Conservation (phyloP, 2,888 invertebrate species). For the Stenodera caucasica region DNA sequence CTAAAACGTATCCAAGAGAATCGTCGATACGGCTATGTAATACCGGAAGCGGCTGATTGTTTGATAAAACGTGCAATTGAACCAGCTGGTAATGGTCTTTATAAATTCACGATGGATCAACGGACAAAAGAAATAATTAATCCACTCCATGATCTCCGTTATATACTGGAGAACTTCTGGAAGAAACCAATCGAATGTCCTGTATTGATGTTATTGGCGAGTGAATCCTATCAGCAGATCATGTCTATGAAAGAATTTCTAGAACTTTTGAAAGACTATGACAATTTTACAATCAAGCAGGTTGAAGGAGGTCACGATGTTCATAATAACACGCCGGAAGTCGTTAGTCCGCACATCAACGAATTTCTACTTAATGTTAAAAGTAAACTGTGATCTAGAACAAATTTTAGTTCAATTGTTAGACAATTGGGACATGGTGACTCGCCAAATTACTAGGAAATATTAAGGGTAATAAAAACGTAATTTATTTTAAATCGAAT, state of each 20-base stretch:
- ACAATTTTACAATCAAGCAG: conserved; percentile 41
- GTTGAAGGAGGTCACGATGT: conserved; percentile 65
- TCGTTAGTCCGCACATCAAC: conserved; percentile 50
- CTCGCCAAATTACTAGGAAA: too few relatives aligned
- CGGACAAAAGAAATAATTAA: conserved; percentile 54
- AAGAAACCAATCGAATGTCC: conserved; percentile 49
- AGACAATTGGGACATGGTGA: neutral
- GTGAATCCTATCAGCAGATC: conserved; percentile 32
- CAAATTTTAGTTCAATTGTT: neutral
- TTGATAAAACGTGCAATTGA: conserved; percentile 58
- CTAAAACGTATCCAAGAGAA: conserved; percentile 56
- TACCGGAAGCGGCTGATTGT: conserved; percentile 55
- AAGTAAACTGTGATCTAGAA: neutral
- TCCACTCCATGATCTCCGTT: conserved; percentile 48
- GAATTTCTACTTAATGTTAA: conserved; percentile 35
- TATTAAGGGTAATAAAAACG: neutral
- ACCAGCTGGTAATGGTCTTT: conserved; percentile 53
- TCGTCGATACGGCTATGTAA: conserved; percentile 51
- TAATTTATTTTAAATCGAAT: too few relatives aligned
- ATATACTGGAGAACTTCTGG: conserved; percentile 47
- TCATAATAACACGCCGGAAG: conserved; percentile 62
- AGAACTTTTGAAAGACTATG: conserved; percentile 37
- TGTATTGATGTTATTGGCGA: conserved; percentile 47
- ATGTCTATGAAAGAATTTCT: conserved; percentile 34
- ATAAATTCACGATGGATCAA: conserved; percentile 61